Evolutionary conservation across 2,888 invertebrate genomes (phyloP).

Genomic region (Ochropleura leucogaster): DNA sequence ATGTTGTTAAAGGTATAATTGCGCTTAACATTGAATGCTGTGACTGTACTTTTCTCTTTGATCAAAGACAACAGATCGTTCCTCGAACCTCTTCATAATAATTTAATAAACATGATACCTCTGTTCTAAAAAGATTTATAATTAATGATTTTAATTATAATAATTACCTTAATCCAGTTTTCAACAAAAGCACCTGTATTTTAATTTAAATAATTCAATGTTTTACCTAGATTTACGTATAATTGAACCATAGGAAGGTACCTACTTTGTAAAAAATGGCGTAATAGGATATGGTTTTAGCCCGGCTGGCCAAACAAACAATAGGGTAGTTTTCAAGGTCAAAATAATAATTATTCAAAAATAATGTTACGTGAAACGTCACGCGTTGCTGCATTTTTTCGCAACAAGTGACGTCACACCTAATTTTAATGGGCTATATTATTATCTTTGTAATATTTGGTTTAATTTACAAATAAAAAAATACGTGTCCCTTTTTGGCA

Average conservation of each 20-base stretch:
- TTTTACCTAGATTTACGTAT: background rate
- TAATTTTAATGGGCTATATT: no score
- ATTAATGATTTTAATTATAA: background rate
- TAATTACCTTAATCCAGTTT: no score
- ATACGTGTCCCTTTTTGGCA: no score
- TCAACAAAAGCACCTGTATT: background rate
- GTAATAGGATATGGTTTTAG: background rate
- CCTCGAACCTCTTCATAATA: background rate
- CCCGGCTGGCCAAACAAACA: background rate
- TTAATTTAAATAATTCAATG: background rate
- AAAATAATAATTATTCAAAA: no score
- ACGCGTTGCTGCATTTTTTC: no score
- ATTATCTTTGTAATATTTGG: no score
- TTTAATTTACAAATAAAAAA: no score
- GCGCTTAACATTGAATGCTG: background rate
- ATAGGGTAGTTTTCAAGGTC: no score
- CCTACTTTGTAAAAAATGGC: background rate
- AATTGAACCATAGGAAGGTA: background rate
- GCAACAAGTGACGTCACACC: no score
- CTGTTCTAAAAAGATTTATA: background rate
- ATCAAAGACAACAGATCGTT: background rate
- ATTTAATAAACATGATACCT: background rate
- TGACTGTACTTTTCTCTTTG: background rate
- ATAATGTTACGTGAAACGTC: no score
- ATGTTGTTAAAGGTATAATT: conserved; percentile 3